Evolutionary conservation across 2,113 vertebrate genomes (phyloP).

Genomic region (Pholis gunnellus): DNA sequence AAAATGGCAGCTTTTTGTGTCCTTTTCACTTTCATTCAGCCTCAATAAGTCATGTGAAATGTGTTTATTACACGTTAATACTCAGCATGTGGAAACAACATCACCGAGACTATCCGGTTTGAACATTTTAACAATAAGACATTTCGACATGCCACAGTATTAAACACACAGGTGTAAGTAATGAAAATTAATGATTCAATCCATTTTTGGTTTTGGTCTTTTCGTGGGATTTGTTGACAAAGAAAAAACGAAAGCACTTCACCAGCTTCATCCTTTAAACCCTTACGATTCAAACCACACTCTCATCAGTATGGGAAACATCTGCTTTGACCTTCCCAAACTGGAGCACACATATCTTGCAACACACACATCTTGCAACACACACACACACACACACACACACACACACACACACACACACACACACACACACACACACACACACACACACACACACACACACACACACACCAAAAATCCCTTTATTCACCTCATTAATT

Average conservation of each 20-base stretch:
- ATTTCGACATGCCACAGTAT: not conserved
- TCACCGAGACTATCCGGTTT: not conserved
- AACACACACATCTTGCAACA: slow-evolving; percentile 10
- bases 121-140: not conserved
- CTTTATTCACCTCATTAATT: slow-evolving; percentile 60
- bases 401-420: slow-evolving; percentile 20
- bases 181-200: not conserved
- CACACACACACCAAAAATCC: slow-evolving; percentile 26
- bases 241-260: slow-evolving; percentile 3
- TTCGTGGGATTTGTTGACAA: slow-evolving; percentile 17
- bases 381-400: slow-evolving; percentile 13
- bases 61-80: not conserved
- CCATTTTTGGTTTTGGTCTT: not conserved
- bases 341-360: slow-evolving; percentile 14
- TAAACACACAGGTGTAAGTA: not conserved
- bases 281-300: slow-evolving; percentile 30
- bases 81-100: not conserved
- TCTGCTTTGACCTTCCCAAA: slow-evolving; percentile 59
- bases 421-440: not conserved
- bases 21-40: not conserved
- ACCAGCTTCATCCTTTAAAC: slow-evolving; percentile 36
- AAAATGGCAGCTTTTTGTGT: not conserved
- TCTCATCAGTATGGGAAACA: slow-evolving; percentile 46
- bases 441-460: not conserved
- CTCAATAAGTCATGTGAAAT: not conserved